These are phyloP conservation scores for Urophycis tenuis DNA, from an alignment of 2,797 vertebrate species.

Conservation along the genomic window DNA sequence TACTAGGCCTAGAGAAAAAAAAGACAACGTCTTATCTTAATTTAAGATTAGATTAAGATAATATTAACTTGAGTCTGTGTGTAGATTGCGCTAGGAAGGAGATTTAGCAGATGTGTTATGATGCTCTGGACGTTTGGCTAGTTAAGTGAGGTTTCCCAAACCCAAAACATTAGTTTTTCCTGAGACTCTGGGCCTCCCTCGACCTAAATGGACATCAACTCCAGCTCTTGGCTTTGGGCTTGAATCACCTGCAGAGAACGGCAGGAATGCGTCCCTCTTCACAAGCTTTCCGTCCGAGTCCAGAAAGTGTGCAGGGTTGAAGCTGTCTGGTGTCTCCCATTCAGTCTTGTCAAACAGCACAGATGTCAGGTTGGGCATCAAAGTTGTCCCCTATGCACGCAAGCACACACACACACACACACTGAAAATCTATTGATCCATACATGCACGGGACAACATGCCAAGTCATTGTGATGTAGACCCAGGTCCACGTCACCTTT, in stretches of 20 bases:
- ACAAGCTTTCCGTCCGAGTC: conserved; percentile 72
- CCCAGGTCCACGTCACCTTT: conserved; percentile 71
- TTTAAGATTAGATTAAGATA: too few relatives aligned
- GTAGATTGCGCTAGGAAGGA: not conserved
- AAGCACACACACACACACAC: not conserved
- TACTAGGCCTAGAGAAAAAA: too few relatives aligned
- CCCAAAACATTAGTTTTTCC: too few relatives aligned
- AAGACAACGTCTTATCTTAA: too few relatives aligned
- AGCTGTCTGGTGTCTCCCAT: conserved; percentile 77
- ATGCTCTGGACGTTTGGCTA: too few relatives aligned
- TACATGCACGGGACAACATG: not conserved
- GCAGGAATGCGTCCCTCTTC: conserved; percentile 73
- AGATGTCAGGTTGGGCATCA: conserved; percentile 73
- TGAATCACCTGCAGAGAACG: conserved; percentile 79
- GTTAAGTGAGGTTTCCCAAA: too few relatives aligned
- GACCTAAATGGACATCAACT: not conserved
- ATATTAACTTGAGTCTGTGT: not conserved
- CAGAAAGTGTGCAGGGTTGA: conserved; percentile 82
- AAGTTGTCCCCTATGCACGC: conserved; percentile 62
- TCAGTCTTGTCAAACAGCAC: conserved; percentile 76
- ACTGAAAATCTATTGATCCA: not conserved
- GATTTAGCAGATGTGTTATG: too few relatives aligned
- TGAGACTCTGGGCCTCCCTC: not conserved
- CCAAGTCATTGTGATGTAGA: not conserved
- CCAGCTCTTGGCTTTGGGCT: not conserved